Evolutionary conservation across 1,140 invertebrate species (phyloP), one percentile per base, ranked within the genome.

Genomic region (Drosophila ironensis): DNA sequence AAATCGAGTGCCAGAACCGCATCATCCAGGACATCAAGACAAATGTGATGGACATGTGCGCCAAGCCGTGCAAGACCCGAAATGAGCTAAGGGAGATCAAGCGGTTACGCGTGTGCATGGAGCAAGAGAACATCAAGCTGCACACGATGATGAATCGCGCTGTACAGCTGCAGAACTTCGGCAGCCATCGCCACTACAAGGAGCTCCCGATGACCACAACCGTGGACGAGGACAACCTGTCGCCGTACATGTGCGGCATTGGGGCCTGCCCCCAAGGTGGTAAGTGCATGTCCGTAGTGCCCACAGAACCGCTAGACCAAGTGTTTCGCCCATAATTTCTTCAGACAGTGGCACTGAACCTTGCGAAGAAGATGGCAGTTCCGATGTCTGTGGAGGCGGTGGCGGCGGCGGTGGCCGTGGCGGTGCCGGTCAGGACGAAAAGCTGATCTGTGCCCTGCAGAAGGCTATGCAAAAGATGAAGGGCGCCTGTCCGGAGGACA

Each of bases 391-490:
- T 9, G 24, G 41, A 3, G 40, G 19, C 12, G 61, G 56, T 5
- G 48, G 56, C 7, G 35, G 68, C 0, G 33, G 14, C 0, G 47
- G 66, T 25, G 42, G 14, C 28, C 38, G 25, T 47, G 73, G 37
- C 4, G 2, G 8, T 12, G 24, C 47, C 2, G 73, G 78, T 1
- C 69, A 82, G 28, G 80, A 86, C 12, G 80, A 86, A 25, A 72
- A 64, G 2, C 41, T 87, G 2, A 40, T 86, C 4, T 44, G 52
- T 30, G 76, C 76, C n/a, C 30, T 88, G n/a, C 61, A 60, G 20
- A 88, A 77, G 47, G 81, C 80, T 16, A 73, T 88, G 69, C 60
- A 76, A n/a, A 88, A 88, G 42, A 88, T 87, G 82, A 80, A 87
- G 61, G 66, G 75, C 2, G 76, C 87, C 46, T 87, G 84, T 45